Evolutionary conservation across 2,888 invertebrate species (phyloP), one percentile per base, ranked within the genome.

Genomic region (Andrena bicolor): DNA sequence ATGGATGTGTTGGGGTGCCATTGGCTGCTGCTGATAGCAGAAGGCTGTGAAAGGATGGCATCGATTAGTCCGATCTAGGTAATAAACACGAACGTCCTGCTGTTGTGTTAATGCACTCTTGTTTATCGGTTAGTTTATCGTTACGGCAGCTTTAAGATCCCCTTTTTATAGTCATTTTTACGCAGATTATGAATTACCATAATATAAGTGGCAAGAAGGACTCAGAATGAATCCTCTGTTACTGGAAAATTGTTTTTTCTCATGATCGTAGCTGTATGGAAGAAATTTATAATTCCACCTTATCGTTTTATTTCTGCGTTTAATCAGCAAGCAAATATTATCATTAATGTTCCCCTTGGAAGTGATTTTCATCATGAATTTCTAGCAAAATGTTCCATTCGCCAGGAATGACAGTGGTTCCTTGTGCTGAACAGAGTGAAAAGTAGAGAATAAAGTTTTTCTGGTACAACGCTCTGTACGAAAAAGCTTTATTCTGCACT

Each of bases 11-110:
- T 49, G 6, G 30, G 74, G 30, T 48, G 49, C 48, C 6, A 20
- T n/a, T 49, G 48, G 32, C 20, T 7, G 8, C 3, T 51, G 49
- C 53, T 65, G 71, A 80, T 65, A 70, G 49, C 58, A 13, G 20
- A 41, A 49, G 26, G 49, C 35, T n/a, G 53, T 32, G 32, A 66
- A 63, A 68, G 53, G 53, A 66, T 66, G 41, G 51, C 53, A 53
- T 80, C 66, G 80, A 80, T 80, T 80, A 80, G 35, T 32, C n/a
- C 26, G 51, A 66, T 80, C 23, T 51, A 16, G 41, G 49, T 48
- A 49, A 78, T 69, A 64, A 79, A 76, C 48, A 68, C 48, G 61
- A 23, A 48, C 65, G 20, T 26, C 13, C 6, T 49, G 51, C 20
- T 41, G 26, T 10, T 28, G 8, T 23, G 61, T 48, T 78, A 78